Base-by-base conservation (phyloP, 2,113 vertebrate genomes). In the Calyptomena viridis region DNA sequence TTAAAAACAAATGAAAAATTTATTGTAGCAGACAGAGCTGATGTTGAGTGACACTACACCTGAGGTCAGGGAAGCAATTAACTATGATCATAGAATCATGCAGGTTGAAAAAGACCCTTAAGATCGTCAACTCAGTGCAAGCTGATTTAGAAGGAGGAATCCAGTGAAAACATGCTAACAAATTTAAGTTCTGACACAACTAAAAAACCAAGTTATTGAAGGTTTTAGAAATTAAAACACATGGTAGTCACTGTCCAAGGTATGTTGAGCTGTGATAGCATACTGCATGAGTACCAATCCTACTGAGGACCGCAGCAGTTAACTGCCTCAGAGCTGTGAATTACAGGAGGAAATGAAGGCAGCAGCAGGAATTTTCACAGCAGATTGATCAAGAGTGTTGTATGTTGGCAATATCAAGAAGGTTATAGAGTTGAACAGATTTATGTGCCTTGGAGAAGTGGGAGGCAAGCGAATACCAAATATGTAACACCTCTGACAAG, bases 301-400 rank as follows among this genome's bases (percentile, higher is more conserved):
- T 63, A 47, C 1, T 2, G 58, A 42, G 42, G 27, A 67, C 7
- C 71, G 55, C 39, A 87, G 82, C 59, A 20, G 50, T 71, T 66
- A 74, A 87, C 31, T 53, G 22, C 46, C 47, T 1, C 3, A 73
- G 11, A 90, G 59, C 59, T 71, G 39, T 85, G 90, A 96, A 60
- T 90, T 95, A 95, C 31, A 79, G 46, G 30, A 90, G 91, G 94
- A 96, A 95, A 93, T 93, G 35, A 96, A 95, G 52, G 59, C 63
- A 91, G 55, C 55, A 80, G 71, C 35, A 88, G 62, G 71, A 93
- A 93, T 83, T 91, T 94, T 94, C 85, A 93, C 89, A 84, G 91
- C 35, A 42, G 67, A 74, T 24, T 90, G 94, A 94, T 91, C 94
- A 97, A 74, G 63, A 50, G 87, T 71, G 13, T 85, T 88, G 22